These are phyloP conservation scores for Danio kyathit DNA, from an alignment of 2,797 vertebrate genomes.

Conservation along the genomic window DNA sequence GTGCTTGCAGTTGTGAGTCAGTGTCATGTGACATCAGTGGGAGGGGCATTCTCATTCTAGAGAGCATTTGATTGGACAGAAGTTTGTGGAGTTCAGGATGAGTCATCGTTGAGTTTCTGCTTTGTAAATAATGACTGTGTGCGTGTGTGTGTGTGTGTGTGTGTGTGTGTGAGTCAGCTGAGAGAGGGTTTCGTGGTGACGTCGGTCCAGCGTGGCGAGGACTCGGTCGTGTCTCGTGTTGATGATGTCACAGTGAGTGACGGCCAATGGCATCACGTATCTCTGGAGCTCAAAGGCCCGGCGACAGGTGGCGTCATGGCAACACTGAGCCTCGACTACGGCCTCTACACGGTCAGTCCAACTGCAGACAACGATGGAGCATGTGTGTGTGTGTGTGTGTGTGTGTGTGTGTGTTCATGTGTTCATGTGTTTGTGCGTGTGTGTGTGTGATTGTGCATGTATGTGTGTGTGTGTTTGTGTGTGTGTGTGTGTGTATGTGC, in stretches of 20 bases:
- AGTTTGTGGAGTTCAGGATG: no score
- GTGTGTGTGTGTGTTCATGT: no score
- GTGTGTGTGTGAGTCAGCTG: slow-evolving; percentile 73
- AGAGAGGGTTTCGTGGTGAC: slow-evolving; percentile 85
- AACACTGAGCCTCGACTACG: slow-evolving; percentile 85
- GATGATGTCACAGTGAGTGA: slow-evolving; percentile 87
- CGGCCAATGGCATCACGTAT: slow-evolving; percentile 91
- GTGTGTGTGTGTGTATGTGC: no score
- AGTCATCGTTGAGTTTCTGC: no score
- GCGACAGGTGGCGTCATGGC: slow-evolving; percentile 70
- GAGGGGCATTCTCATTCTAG: background rate
- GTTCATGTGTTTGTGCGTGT: no score
- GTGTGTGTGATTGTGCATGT: no score
- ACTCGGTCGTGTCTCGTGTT: slow-evolving; percentile 81
- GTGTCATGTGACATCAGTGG: background rate
- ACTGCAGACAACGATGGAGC: no score
- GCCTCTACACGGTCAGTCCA: slow-evolving; percentile 83
- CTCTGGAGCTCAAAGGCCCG: slow-evolving; percentile 83
- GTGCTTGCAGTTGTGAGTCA: background rate
- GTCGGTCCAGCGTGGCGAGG: slow-evolving; percentile 82
- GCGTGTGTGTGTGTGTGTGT: background rate
- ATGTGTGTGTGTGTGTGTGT: no score
- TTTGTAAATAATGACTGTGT: no score
- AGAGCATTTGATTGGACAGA: no score
- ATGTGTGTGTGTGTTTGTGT: no score